Base-by-base conservation (phyloP, 2,113 vertebrate species). In the Stictonetta naevosa region DNA sequence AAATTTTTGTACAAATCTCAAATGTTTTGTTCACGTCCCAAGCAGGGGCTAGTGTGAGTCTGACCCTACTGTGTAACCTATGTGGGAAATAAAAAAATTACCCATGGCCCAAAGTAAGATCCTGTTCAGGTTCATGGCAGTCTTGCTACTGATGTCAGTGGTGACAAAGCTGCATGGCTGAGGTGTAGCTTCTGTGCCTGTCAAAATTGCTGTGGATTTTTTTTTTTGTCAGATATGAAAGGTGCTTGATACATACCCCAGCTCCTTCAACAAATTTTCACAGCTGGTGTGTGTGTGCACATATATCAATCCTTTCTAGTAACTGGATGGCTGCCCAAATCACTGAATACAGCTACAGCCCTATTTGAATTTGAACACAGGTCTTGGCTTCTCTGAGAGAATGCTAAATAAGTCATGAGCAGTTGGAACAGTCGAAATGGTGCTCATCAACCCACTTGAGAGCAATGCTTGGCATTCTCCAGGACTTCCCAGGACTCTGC, bases 311-410 rank as follows among this genome's bases (percentile, higher is more conserved):
- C 38, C 38, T 84, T 78, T 60, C 60, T 60, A 40, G 8, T 55
- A 78, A 23, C 20, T 93, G 86, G 46, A 66, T 89, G 68, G 33
- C 42, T 82, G 77, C 69, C 74, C 84, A 79, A 87, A 38, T 28
- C 3, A 3, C 62, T 84, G 74, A 84, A 48, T 40, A 38, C 42
- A 64, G 36, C 25, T 59, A 75, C 29, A 62, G 52, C 22, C n/a
- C 46, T 64, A 25, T 72, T 76, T 75, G 69, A 56, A 75, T 91
- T 46, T 34, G 69, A 79, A 86, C 56, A 59, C 25, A 33, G 0
- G 0, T 22, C 69, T 64, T 71, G 38, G 13, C 34, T 66, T 10
- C 42, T 81, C 52, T 75, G 60, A 92, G 48, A 52, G 56, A 34
- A 36, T 71, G 55, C 52, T 86, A 86, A 88, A 34, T 79, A 84